Base-by-base conservation (phyloP, 2,113 vertebrate genomes). In the Melanerpes formicivorus region DNA sequence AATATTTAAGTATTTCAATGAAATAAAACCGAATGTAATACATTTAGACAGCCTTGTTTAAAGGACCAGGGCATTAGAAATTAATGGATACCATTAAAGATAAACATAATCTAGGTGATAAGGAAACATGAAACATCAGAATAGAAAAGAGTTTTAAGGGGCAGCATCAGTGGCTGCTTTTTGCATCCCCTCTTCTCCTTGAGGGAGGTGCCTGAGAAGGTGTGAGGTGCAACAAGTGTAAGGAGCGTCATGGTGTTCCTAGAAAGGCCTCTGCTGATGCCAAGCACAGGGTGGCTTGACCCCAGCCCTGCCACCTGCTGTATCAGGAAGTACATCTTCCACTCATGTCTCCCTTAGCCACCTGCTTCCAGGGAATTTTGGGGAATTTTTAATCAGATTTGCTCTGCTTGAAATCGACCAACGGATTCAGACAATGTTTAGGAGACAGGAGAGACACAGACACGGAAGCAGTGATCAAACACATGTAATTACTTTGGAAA, bases 1-100 rank as follows among this genome's bases (percentile, higher is more conserved):
- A 69, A 60, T 29, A 52, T 52, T 52, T 52, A 52, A 52, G 58
- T 52, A 18, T 32, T 26, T 11, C 64, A 62, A 77, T 9, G 0
- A 95, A 82, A 44, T 55, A 82, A 93, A 89, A 73, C n/a, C 40
- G 10, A 82, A 26, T 65, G 26, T 79, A 84, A 92, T 79, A 66
- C 29, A 59, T 84, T 82, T 87, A 82, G 76, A 77, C 30, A 74
- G 34, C 25, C 75, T 82, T 82, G 89, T 90, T 87, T 87, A 80
- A 91, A 93, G 75, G 89, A 76, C 26, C 21, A 87, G n/a, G 14
- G 52, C 37, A 82, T 26, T 73, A 40, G 80, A 84, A 95, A 73
- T 12, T 62, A 93, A 89, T 40, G 11, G 46, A 89, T 87, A 80
- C 56, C 77, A 46, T 21, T 55, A 46, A 40, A 73, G 78, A 73